A percentile compares a stretch with the other conserved stretches of the same genome.
Evolutionary conservation across 2,113 vertebrate species (phyloP).

Genomic region (Sinocyclocheilus rhinocerous): DNA sequence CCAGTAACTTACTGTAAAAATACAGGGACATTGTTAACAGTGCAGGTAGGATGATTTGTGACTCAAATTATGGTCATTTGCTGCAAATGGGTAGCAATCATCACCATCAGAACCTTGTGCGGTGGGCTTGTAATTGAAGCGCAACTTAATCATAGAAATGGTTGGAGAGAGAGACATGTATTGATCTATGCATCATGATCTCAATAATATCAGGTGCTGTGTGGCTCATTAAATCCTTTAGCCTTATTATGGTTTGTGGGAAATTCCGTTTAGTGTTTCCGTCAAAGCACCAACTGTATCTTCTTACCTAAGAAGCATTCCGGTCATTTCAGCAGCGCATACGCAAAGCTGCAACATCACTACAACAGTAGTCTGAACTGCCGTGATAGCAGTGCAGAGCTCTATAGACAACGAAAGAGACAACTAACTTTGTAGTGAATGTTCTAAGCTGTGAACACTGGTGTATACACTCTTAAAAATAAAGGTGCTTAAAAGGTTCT

Average conservation of each 20-base stretch:
- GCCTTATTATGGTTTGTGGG: neutral
- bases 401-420: too few relatives aligned
- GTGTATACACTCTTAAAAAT: too few relatives aligned
- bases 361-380: neutral
- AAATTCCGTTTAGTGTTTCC: neutral
- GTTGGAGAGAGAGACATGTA: slow-evolving; percentile 29
- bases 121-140: slow-evolving; percentile 42
- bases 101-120: slow-evolving; percentile 33
- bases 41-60: slow-evolving; percentile 41
- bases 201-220: slow-evolving; percentile 36
- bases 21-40: too few relatives aligned
- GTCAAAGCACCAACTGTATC: neutral
- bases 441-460: too few relatives aligned
- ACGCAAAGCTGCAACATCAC: neutral
- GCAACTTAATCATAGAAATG: slow-evolving; percentile 31
- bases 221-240: slow-evolving; percentile 4
- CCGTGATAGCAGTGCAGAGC: neutral
- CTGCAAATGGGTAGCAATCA: slow-evolving; percentile 57
- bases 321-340: neutral
- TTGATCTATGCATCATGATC: slow-evolving; percentile 30
- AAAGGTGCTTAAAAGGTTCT: too few relatives aligned
- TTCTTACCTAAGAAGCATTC: neutral
- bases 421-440: too few relatives aligned
- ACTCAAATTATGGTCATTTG: slow-evolving; percentile 56
- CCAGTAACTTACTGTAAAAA: too few relatives aligned